Percentiles rank a stretch among this genome's conserved stretches.
Conservation (phyloP, 2,113 vertebrate genomes). For the Carassius auratus region DNA sequence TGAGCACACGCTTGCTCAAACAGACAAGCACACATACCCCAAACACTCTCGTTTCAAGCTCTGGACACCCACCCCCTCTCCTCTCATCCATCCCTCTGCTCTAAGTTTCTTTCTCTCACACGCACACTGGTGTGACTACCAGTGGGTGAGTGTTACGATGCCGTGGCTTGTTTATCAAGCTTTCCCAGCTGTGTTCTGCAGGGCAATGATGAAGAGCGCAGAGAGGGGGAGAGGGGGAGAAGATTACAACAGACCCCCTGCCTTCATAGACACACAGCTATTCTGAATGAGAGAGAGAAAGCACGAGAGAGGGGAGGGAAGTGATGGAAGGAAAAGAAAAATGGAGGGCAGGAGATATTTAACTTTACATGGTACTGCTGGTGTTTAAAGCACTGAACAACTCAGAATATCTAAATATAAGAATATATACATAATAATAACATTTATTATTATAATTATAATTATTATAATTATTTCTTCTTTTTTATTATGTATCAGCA, state of each 20-base stretch:
- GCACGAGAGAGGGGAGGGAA: background rate
- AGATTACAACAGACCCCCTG: conserved; percentile 46
- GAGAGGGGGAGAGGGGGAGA: conserved; percentile 41
- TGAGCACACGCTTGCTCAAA: conserved; percentile 28
- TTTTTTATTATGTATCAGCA: background rate
- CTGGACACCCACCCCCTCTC: conserved; percentile 9
- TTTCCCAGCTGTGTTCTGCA: conserved; percentile 76
- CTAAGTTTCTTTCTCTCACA: conserved; percentile 40
- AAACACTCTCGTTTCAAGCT: background rate
- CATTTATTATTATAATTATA: too few relatives aligned
- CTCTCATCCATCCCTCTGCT: conserved; percentile 27
- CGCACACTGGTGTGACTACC: conserved; percentile 66
- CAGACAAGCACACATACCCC: conserved; percentile 32
- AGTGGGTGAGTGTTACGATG: conserved; percentile 61
- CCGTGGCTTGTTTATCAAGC: conserved; percentile 75
- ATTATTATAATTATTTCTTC: background rate
- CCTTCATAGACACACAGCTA: background rate
- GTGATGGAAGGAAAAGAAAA: background rate
- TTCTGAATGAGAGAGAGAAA: background rate
- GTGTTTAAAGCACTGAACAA: background rate
- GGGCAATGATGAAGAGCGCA: conserved; percentile 54
- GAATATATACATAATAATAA: too few relatives aligned
- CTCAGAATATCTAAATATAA: background rate
- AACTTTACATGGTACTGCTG: background rate
- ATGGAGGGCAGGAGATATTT: background rate